These are phyloP conservation scores for Diogma glabrata DNA, from an alignment of 2,888 invertebrate species.

Conservation along the genomic window DNA sequence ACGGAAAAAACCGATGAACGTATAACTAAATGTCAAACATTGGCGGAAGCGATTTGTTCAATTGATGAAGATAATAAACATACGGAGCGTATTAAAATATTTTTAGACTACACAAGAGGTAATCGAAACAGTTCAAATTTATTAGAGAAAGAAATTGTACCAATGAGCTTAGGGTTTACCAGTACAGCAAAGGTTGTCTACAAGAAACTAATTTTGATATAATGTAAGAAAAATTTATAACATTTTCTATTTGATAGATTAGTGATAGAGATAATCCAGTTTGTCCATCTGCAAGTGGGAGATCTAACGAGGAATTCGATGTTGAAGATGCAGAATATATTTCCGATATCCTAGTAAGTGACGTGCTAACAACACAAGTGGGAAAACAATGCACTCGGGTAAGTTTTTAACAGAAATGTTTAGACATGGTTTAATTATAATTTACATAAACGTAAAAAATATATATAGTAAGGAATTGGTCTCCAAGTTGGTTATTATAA, in stretches of 20 bases:
- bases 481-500: no score
- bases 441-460: no score
- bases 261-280: constrained; percentile 16
- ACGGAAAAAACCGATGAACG: constrained; percentile 6
- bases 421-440: background rate
- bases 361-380: constrained; percentile 47
- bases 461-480: no score
- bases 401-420: constrained; percentile 10
- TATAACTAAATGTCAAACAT: constrained; percentile 47
- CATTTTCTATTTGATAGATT: background rate
- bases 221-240: background rate
- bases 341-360: constrained; percentile 47
- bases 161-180: constrained; percentile 27
- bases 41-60: constrained; percentile 67
- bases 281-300: constrained; percentile 24
- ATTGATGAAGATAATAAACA: constrained; percentile 72
- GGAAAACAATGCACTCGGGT: constrained; percentile 45
- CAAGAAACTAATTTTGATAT: background rate
- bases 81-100: constrained; percentile 56
- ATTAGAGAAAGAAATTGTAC: constrained; percentile 34
- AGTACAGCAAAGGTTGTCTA: constrained; percentile 34
- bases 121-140: constrained; percentile 32
- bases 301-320: constrained; percentile 30
- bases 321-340: constrained; percentile 40
- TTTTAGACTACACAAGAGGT: constrained; percentile 44